A percentile compares a stretch with the other conserved stretches of the same genome.
Evolutionary conservation across 2,113 vertebrate genomes (phyloP).

Genomic region (Microtus oregoni): DNA sequence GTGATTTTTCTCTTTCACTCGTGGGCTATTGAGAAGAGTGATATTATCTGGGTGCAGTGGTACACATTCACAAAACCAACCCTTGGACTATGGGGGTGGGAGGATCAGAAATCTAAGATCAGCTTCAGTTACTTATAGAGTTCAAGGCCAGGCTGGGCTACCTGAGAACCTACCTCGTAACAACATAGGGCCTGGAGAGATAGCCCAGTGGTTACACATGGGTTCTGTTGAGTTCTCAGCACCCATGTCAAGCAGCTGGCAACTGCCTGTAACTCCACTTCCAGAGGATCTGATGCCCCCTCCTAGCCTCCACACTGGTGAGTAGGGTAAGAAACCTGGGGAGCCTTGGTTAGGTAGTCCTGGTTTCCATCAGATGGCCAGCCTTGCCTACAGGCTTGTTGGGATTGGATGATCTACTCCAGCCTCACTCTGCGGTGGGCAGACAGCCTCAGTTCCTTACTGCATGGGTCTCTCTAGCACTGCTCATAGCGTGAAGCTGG

Average conservation of each 20-base stretch:
- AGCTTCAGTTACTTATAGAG: not conserved
- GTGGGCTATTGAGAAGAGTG: not conserved
- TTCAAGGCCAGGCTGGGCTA: not conserved
- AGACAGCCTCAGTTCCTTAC: not conserved
- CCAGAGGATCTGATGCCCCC: not conserved
- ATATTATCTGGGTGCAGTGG: not conserved
- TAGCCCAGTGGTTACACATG: not conserved
- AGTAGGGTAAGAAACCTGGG: too few species aligned
- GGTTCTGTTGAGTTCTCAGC: not conserved
- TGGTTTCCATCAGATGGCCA: not conserved
- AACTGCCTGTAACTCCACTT: not conserved
- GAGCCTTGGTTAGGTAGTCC: not conserved
- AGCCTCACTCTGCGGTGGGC: not conserved
- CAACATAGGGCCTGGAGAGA: not conserved
- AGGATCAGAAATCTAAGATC: not conserved
- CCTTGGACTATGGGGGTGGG: not conserved
- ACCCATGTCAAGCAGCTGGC: not conserved
- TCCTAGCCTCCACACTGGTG: not conserved
- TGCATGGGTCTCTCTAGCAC: not conserved
- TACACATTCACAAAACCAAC: not conserved
- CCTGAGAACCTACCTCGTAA: not conserved
- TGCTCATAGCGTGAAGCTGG: not conserved
- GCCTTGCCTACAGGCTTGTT: not conserved
- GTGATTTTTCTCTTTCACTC: not conserved
- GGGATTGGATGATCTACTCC: not conserved